Evolutionary conservation across 1,140 invertebrate species (phyloP), one percentile per base, ranked within the genome.

Genomic region (Zaprionus tsacasi): DNA sequence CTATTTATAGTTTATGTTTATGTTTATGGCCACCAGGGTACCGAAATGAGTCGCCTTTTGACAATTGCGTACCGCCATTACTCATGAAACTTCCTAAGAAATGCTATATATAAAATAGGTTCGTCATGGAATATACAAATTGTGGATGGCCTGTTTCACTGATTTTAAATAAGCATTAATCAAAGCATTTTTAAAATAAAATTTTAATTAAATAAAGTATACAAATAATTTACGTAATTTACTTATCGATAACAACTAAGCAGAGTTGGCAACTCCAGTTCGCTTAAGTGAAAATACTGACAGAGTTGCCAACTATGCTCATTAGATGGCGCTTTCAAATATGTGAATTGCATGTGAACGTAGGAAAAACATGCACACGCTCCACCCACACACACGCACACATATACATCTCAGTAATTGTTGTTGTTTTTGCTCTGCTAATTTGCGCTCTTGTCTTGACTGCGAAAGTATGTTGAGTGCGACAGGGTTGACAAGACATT

Each of bases 1-100:
- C 68, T 76, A 76, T 76, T 65, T 76, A 59, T 76, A 76, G 73
- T 55, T 65, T 33, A 54, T 45, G 57, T n/a, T 57, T 35, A 56
- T 33, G 17, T 52, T 74, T 63, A 52, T 69, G 65, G 38, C 38
- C 38, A 57, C 52, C 69, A 50, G 33, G 15, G 33, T 2, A 25
- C 40, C 36, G 12, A 10, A 52, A 7, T 36, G 40, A 45, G 59
- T 5, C 33, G 12, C 1, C 17, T 38, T 59, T 45, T 36, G 45
- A 60, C 63, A 60, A 27, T 68, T 67, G 6, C 45, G 33, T 30
- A 27, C 30, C 61, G 12, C 54, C 58, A 58, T 40, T 70, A 52
- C 30, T 33, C 25, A 25, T 30, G 33, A 21, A 45, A 30, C 54
- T 45, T 21, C 21, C 56, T 6, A 66, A 43, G 13, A 40, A 15